Evolutionary conservation across 1,140 invertebrate species (phyloP).

Genomic region (Grapholita molesta): DNA sequence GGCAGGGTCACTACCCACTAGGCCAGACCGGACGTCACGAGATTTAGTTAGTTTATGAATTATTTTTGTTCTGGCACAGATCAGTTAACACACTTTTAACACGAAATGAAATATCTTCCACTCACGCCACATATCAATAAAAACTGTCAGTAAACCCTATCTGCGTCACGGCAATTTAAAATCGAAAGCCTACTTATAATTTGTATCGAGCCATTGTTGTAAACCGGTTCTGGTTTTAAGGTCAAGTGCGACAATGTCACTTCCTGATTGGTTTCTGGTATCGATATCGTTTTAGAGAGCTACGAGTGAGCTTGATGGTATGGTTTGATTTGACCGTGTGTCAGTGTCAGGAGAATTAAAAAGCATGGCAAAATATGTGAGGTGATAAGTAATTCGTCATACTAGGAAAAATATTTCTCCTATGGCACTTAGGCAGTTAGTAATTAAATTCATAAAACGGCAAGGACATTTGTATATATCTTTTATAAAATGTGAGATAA

Average conservation of each 20-base stretch:
- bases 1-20: no score
- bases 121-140: background rate
- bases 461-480: no score
- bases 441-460: no score
- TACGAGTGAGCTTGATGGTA: background rate
- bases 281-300: background rate
- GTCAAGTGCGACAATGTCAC: constrained; percentile 16
- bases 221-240: constrained; percentile 11
- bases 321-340: background rate
- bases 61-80: background rate
- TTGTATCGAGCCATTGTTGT: constrained; percentile 7
- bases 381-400: no score
- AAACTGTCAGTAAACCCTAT: background rate
- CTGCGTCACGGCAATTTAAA: background rate
- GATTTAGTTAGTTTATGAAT: background rate
- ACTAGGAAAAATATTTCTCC: no score
- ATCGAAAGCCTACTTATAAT: constrained; percentile 15
- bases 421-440: no score
- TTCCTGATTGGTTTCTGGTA: constrained; percentile 15
- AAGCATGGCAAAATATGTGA: background rate
- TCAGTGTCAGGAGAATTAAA: background rate
- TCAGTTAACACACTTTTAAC: background rate
- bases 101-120: background rate
- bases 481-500: no score
- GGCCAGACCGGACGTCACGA: no score